phyloP scores from a whole-genome alignment of 2,113 vertebrate species.

The Raja brachyura region DNA sequence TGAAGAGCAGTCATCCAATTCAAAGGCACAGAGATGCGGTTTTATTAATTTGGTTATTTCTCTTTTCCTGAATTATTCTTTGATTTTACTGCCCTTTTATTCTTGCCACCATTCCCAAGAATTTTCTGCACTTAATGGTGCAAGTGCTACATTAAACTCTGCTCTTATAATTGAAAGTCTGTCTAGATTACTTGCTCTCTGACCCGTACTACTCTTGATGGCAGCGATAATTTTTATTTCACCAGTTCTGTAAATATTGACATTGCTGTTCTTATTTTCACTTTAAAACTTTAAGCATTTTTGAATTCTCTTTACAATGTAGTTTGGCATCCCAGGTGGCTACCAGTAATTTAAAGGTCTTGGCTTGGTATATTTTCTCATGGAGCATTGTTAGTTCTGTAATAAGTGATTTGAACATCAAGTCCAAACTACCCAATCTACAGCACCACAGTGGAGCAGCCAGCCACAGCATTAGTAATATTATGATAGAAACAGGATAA shows the following conservation, averaged over 20 bases:
- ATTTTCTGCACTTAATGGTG: not conserved
- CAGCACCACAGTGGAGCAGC: no score
- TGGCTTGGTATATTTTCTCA: not conserved
- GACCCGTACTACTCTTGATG: not conserved
- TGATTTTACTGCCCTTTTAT: not conserved
- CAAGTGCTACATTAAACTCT: not conserved
- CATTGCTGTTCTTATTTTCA: not conserved
- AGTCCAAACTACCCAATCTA: no score
- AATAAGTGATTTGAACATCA: no score
- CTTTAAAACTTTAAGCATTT: no score
- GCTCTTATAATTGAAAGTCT: not conserved
- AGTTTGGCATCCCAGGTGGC: not conserved
- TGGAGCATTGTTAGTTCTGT: no score
- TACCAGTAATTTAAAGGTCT: not conserved
- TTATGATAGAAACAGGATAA: no score
- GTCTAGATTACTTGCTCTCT: not conserved
- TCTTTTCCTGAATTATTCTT: not conserved
- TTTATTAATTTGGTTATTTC: not conserved
- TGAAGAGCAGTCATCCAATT: not conserved
- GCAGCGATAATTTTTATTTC: not conserved
- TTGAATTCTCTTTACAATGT: not conserved
- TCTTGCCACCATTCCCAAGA: not conserved
- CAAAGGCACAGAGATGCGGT: no score
- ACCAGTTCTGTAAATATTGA: not conserved
- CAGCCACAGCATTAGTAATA: no score